Evolutionary conservation across 1,140 invertebrate species (phyloP).

Genomic region (Lepidostoma basale): DNA sequence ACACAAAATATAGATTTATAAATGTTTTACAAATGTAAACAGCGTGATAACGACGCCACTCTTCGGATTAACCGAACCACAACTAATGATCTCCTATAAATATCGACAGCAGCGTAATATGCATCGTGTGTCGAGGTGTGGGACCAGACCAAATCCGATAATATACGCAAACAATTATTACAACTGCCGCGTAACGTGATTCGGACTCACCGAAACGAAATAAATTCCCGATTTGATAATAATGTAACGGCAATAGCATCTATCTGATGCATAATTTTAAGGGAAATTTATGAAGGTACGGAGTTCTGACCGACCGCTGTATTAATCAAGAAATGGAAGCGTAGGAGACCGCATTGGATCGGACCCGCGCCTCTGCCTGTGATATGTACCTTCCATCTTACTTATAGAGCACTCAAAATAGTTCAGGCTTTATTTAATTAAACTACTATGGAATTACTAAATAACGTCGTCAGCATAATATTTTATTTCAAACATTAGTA

Average conservation of each 20-base stretch:
- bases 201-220: constrained; percentile 1
- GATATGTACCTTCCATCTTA: too few species aligned
- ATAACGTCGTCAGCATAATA: background rate
- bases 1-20: too few species aligned
- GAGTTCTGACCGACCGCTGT: background rate
- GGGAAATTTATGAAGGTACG: constrained; percentile 36
- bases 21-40: too few species aligned
- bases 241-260: constrained; percentile 9
- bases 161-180: constrained; percentile 37
- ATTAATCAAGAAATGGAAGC: constrained; percentile 28
- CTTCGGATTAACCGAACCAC: too few species aligned
- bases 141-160: constrained; percentile 29
- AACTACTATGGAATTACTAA: background rate
- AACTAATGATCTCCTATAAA: too few species aligned
- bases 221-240: constrained; percentile 30
- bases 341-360: constrained; percentile 13
- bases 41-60: too few species aligned
- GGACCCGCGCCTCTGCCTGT: background rate
- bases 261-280: constrained; percentile 42
- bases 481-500: constrained; percentile 12
- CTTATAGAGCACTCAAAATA: too few species aligned
- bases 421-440: background rate
- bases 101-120: too few species aligned
- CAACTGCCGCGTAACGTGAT: background rate
- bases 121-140: constrained; percentile 23